Conservation (phyloP, 2,113 vertebrate genomes). For the Etia nguti region DNA sequence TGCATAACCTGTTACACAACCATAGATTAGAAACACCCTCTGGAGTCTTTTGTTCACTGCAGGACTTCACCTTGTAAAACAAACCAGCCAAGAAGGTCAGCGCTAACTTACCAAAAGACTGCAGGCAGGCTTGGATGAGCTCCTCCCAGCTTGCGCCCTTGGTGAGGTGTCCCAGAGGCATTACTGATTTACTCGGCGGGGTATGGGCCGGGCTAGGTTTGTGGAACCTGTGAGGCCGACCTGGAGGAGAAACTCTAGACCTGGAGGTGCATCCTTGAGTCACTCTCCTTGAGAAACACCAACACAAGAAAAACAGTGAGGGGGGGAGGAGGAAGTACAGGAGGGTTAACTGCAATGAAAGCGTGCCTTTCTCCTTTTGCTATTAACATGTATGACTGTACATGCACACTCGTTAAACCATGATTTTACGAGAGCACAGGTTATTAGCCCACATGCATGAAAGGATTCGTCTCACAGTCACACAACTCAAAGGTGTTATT, state of each 20-base stretch:
- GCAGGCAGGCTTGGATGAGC: constrained; percentile 89
- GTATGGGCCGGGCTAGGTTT: constrained; percentile 72
- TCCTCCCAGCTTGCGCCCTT: constrained; percentile 92
- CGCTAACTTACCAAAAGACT: constrained; percentile 84
- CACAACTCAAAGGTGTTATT: constrained; percentile 6
- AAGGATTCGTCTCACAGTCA: not conserved
- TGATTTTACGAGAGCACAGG: not conserved
- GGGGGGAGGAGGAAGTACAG: not conserved
- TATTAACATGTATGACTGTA: not conserved
- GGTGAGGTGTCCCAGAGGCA: constrained; percentile 82
- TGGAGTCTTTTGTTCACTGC: not conserved
- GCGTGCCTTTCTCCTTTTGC: not conserved
- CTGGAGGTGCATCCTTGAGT: constrained; percentile 75
- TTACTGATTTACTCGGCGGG: constrained; percentile 72
- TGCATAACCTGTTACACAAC: not conserved
- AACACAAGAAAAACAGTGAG: constrained; percentile 11
- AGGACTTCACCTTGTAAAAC: not conserved
- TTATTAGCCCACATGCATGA: not conserved
- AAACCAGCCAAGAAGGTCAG: not conserved
- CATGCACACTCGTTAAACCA: not conserved
- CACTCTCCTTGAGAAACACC: constrained; percentile 69
- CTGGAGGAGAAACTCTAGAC: constrained; percentile 77
- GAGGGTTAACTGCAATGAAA: constrained; percentile 6
- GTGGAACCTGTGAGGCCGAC: constrained; percentile 71
- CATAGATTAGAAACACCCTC: not conserved